Evolutionary conservation across 2,888 invertebrate species (phyloP).

Genomic region (Rutpela maculata): DNA sequence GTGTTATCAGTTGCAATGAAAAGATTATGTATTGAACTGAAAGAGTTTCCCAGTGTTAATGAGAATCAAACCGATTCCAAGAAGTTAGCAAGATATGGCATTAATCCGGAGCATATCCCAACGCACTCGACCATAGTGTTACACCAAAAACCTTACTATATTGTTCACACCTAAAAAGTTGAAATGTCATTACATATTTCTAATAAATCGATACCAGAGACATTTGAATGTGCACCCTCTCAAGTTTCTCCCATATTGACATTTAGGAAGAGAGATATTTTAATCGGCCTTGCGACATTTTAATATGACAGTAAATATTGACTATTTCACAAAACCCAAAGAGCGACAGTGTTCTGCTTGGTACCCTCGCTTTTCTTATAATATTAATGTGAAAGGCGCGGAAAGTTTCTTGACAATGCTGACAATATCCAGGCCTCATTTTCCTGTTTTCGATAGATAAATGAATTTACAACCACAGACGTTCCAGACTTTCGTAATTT

Average conservation of each 20-base stretch:
- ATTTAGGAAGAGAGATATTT: conserved; percentile 32
- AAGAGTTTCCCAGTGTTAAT: no score
- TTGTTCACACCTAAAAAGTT: not conserved
- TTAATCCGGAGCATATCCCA: no score
- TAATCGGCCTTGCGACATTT: conserved; percentile 32
- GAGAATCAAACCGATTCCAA: no score
- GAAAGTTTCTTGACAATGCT: conserved; percentile 15
- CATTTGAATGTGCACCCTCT: conserved; percentile 18
- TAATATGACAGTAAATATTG: conserved; percentile 34
- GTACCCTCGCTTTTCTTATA: conserved; percentile 11
- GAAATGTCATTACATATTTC: not conserved
- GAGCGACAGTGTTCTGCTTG: conserved; percentile 16
- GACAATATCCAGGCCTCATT: conserved; percentile 14
- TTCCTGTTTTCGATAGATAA: conserved; percentile 13
- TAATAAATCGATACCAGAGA: conserved; percentile 8
- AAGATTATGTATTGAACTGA: no score
- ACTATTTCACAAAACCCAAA: conserved; percentile 23
- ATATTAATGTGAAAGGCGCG: conserved; percentile 24
- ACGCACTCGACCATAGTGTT: no score
- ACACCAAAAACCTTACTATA: no score
- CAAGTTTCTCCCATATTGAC: conserved; percentile 5
- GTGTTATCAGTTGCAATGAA: no score
- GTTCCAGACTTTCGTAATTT: not conserved
- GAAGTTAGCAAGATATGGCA: no score
- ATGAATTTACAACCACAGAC: conserved; percentile 3